phyloP scores from a whole-genome alignment of 2,888 invertebrate genomes.

The Caenorhabditis virilis region DNA sequence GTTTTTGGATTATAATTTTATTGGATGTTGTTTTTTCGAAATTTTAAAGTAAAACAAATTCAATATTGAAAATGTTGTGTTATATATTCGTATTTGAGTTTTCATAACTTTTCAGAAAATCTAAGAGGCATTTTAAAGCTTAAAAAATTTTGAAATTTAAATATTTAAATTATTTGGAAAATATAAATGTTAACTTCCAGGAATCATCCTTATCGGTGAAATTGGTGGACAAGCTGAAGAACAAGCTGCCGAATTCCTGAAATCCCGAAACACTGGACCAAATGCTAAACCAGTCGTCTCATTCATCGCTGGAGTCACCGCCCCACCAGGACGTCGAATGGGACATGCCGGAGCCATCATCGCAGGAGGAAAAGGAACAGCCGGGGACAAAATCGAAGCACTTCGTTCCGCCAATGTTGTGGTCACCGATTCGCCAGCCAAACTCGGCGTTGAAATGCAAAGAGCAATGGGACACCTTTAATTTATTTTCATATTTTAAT shows the following conservation, averaged over 20 bases:
- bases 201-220: slow-evolving; percentile 92
- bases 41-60: background rate
- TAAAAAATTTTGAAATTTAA: background rate
- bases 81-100: no score
- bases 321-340: slow-evolving; percentile 74
- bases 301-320: slow-evolving; percentile 96
- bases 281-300: slow-evolving; percentile 94
- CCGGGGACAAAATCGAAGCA: slow-evolving; percentile 57
- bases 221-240: slow-evolving; percentile 98
- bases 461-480: slow-evolving; percentile 8
- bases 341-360: slow-evolving; percentile 58
- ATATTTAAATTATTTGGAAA: no score
- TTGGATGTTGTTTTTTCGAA: no score
- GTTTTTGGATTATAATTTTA: no score
- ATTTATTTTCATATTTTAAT: background rate
- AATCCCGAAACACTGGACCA: slow-evolving; percentile 70
- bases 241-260: slow-evolving; percentile 86
- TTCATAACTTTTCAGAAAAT: no score
- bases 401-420: slow-evolving; percentile 51
- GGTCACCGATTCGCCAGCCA: slow-evolving; percentile 56
- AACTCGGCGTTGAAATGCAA: slow-evolving; percentile 50
- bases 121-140: no score
- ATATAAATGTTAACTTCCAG: no score
- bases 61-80: no score
- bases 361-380: slow-evolving; percentile 58